A percentile compares a stretch with the other conserved stretches of the same genome.
phyloP scores from a whole-genome alignment of 2,888 invertebrate genomes.

The Lasioglossum figueresi region DNA sequence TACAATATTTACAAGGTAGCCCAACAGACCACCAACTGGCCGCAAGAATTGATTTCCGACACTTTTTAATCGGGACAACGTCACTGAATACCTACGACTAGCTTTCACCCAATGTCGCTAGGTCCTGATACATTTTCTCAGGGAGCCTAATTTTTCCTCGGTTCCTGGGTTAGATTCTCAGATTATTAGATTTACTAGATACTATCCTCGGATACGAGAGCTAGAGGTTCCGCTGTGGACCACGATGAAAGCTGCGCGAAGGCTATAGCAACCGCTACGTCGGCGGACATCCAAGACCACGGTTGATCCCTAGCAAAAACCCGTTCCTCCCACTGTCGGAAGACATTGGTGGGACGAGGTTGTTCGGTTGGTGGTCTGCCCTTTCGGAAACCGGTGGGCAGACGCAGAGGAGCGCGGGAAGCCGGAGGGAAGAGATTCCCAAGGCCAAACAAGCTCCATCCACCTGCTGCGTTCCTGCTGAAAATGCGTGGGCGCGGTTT shows the following conservation, averaged over 20 bases:
- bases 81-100: too few species aligned
- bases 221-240: neutral
- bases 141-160: neutral
- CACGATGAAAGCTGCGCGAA: neutral
- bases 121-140: neutral
- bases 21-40: too few species aligned
- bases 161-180: too few species aligned
- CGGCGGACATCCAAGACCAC: neutral
- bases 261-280: neutral
- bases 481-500: constrained; percentile 84
- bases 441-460: constrained; percentile 80
- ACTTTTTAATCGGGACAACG: too few species aligned
- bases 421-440: constrained; percentile 58
- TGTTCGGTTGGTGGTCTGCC: constrained; percentile 46
- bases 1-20: too few species aligned
- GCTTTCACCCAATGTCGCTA: neutral
- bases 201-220: too few species aligned
- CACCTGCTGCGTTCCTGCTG: constrained; percentile 81
- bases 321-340: neutral
- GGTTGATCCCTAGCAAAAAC: neutral
- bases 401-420: constrained; percentile 21
- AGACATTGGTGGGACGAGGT: neutral
- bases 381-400: constrained; percentile 39
- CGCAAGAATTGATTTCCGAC: too few species aligned
- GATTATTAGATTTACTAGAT: too few species aligned